These are phyloP conservation scores for Gastracanthus pulcherrimus DNA, from an alignment of 2,888 invertebrate genomes.

Conservation along the genomic window DNA sequence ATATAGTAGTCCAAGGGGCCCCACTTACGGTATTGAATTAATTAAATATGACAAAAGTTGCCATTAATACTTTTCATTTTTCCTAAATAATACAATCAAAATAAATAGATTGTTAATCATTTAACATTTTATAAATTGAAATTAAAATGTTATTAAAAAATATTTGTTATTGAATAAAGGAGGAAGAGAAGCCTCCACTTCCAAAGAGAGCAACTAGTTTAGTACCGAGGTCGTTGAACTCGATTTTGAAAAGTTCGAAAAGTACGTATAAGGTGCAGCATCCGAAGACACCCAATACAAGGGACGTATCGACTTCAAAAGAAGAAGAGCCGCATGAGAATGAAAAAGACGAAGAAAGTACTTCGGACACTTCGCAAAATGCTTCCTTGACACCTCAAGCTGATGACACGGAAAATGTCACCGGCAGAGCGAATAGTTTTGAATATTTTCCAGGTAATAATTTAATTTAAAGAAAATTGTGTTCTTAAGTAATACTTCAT, in stretches of 20 bases:
- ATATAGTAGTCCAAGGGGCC: too few relatives aligned
- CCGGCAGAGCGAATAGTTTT: conserved; percentile 83
- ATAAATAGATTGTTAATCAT: too few relatives aligned
- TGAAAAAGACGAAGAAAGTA: conserved; percentile 67
- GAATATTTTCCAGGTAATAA: conserved; percentile 79
- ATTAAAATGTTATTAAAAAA: too few relatives aligned
- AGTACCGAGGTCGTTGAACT: conserved; percentile 64
- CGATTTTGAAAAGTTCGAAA: conserved; percentile 69
- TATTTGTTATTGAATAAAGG: too few relatives aligned
- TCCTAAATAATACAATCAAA: too few relatives aligned
- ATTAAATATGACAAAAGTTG: too few relatives aligned
- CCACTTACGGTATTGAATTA: not conserved
- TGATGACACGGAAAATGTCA: conserved; percentile 73
- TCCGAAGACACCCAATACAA: conserved; percentile 37
- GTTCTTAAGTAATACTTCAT: not conserved
- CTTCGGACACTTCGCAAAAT: conserved; percentile 66
- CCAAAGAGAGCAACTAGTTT: conserved; percentile 70
- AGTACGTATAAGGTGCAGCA: conserved; percentile 66
- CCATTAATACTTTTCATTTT: too few relatives aligned
- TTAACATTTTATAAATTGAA: too few relatives aligned
- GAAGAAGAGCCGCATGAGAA: not conserved
- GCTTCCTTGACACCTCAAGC: conserved; percentile 66
- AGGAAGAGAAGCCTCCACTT: conserved; percentile 69
- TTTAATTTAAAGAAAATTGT: not conserved
- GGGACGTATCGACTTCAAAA: conserved; percentile 22